Base-by-base conservation (phyloP, 2,888 invertebrate genomes). In the Euzophera pinguis region DNA sequence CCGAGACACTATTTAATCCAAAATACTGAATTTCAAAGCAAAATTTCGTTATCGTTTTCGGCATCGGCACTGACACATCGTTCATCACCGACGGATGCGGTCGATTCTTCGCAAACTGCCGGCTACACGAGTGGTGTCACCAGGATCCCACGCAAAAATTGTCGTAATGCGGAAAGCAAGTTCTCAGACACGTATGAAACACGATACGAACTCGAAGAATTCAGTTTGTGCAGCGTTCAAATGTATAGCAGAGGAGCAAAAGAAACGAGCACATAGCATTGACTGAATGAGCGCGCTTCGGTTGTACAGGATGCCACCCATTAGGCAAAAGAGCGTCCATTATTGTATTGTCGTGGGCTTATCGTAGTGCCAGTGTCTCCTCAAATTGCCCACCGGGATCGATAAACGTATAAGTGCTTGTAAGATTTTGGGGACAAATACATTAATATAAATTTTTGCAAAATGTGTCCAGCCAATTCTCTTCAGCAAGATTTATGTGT, bases 281-380 rank as follows among this genome's bases (percentile, higher is more conserved):
- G 86, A 90, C 87, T 88, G 87, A n/a, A n/a, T n/a, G 83, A 78
- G 79, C 77, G 84, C 81, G 83, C 78, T 73, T 76, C 75, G 71
- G 63, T 62, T 72, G 73, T 62, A 75, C 89, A 89, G 90, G 89
- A 89, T 88, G 84, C 73, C 71, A 59, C 62, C 87, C 81, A 88
- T 90, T 89, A 88, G 81, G 79, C 81, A 75, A 76, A 83, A 79
- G 81, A 83, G 79, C 85, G 81, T 66, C 83, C 84, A 87, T 89
- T 86, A 88, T 84, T 83, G 85, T 85, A 88, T 89, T 90, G 89
- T 87, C 84, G 87, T 81, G 83, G 83, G 85, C 77, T 82, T 84
- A 81, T 82, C 78, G 84, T 83, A 81, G 77, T 78, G 74, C 78
- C 75, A 73, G 79, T 78, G 75, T 84, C 84, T 84, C 78, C 71